Base-by-base conservation (phyloP, 2,797 vertebrate species). In the Muraenolepis orangiensis region DNA sequence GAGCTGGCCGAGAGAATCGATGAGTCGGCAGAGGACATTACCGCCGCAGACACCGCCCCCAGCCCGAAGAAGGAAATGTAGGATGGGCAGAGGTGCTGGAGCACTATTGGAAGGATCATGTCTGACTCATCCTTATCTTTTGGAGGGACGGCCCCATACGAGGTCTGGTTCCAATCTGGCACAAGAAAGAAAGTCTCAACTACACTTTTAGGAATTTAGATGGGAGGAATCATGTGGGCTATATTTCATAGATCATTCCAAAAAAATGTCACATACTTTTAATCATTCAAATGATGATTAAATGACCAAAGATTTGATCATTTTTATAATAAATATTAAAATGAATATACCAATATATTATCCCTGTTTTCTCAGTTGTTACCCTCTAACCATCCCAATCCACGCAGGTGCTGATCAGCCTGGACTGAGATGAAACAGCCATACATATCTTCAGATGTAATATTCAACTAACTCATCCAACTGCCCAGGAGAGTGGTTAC, bases 11-110 rank as follows among this genome's bases (percentile, higher is more conserved):
- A 99, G 77, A 99, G 93, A 84, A 99, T 99, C 31, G 98, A 99
- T 1, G 98, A 99, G 85, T 99, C 98, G 10, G 97, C 96, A 8
- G 98, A 99, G 0, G 97, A 99, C 98, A 99, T 99, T 77, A 99
- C 98, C 0, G 98, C 98, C 57, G 98, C 98, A 6, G 97, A 98
- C 67, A 99, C 97, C 0, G 98, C 98, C 0, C 97, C 97, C 0
- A 99, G 95, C 46, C 98, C 98, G 69, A 99, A 98, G 90, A 98
- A 97, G 0, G 98, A 98, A 81, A 99, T 82, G 31, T 96, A 98
- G 18, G 96, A 82, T 0, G 98, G 98, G 79, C 98, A 99, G 72
- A 99, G 95, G 83, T 99, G 94, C 85, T 99, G 97, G 16, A 99
- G 94, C 76, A 99, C 97, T 0, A 99, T 97, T 0, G 98, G 98